Evolutionary conservation across 2,113 vertebrate species (phyloP).

Genomic region (Chlamydotis undulata): DNA sequence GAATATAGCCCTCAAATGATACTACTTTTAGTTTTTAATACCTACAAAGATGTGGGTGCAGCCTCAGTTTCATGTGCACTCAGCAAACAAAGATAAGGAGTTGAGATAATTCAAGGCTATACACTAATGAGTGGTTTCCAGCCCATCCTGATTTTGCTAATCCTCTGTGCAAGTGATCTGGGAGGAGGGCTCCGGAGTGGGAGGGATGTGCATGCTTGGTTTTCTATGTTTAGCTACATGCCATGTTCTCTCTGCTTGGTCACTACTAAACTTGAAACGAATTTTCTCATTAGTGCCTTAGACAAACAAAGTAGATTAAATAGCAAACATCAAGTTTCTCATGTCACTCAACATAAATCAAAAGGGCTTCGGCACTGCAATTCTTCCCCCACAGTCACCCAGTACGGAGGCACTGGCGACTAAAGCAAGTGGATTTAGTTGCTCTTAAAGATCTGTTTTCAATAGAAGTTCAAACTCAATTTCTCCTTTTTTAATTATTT

Average conservation of each 20-base stretch:
- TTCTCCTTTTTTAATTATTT: neutral
- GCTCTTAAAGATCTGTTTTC: neutral
- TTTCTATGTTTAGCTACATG: neutral
- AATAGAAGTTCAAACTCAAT: neutral
- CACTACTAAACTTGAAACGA: neutral
- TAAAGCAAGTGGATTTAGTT: neutral
- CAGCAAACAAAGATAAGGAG: neutral
- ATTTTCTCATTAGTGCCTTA: neutral
- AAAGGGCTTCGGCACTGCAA: neutral
- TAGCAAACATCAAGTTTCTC: neutral
- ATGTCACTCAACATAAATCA: neutral
- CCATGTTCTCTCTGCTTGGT: neutral
- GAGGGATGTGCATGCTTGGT: fast-evolving
- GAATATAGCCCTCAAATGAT: neutral
- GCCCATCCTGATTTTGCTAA: neutral
- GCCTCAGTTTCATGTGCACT: neutral
- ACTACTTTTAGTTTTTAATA: neutral
- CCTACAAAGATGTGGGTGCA: neutral
- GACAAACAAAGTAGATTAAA: neutral
- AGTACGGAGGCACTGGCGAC: neutral
- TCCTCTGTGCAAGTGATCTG: neutral
- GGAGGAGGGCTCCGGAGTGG: neutral
- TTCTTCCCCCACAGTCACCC: neutral
- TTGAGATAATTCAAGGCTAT: neutral
- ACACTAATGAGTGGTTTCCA: neutral